Percentiles rank a stretch among this genome's conserved stretches.
These are phyloP conservation scores for Oophaga pumilio DNA, from an alignment of 2,113 vertebrate genomes.

Conservation along the genomic window DNA sequence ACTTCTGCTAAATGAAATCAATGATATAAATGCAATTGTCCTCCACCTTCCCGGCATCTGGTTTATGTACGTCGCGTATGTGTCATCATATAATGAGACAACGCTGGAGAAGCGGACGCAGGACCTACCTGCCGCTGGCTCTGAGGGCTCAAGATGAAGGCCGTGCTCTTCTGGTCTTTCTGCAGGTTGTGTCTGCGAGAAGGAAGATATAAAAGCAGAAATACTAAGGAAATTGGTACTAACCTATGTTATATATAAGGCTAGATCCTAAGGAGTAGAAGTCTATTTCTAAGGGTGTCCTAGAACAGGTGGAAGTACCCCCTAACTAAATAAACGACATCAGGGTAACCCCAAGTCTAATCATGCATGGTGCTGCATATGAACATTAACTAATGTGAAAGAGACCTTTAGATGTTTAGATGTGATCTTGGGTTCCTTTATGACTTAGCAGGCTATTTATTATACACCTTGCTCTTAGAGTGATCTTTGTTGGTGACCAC, in stretches of 20 bases:
- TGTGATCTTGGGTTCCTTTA: too few species aligned
- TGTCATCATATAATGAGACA: slow-evolving; percentile 6
- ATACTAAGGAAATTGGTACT: background rate
- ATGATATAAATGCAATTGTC: slow-evolving; percentile 25
- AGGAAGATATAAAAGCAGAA: background rate
- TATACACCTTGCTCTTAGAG: too few species aligned
- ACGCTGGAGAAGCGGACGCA: background rate
- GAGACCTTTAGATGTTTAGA: too few species aligned
- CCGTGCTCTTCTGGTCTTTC: slow-evolving; percentile 60
- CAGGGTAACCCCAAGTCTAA: too few species aligned
- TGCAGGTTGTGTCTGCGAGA: slow-evolving; percentile 62
- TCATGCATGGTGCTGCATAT: too few species aligned
- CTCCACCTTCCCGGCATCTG: slow-evolving; percentile 28
- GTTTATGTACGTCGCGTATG: background rate
- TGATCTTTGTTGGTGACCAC: too few species aligned
- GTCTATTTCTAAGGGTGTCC: too few species aligned
- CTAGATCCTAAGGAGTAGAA: too few species aligned
- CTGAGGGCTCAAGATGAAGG: slow-evolving; percentile 65
- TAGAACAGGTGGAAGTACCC: too few species aligned
- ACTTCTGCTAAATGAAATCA: slow-evolving; percentile 41
- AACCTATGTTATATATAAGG: background rate
- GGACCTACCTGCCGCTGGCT: slow-evolving; percentile 69
- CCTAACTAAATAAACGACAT: too few species aligned
- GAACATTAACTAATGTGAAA: too few species aligned
- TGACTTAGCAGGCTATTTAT: too few species aligned